Conservation (phyloP, 2,888 invertebrate genomes). For the Muscina levida region DNA sequence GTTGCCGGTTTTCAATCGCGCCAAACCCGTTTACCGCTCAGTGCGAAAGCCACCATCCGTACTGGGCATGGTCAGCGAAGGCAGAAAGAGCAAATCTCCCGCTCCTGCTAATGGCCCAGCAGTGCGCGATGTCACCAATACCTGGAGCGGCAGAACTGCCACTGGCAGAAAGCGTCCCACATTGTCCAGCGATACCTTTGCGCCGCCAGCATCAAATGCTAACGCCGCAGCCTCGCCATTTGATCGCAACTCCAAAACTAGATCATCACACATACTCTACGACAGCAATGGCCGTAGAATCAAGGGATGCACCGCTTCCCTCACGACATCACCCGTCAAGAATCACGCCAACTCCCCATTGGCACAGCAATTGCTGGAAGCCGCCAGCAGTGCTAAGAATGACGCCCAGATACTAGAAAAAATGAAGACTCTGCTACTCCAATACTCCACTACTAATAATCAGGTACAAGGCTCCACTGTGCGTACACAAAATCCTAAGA, state of each 20-base stretch:
- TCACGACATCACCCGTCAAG: conserved; percentile 81
- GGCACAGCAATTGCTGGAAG: conserved; percentile 86
- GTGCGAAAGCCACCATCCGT: conserved; percentile 78
- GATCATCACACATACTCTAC: conserved; percentile 79
- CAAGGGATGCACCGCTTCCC: conserved; percentile 76
- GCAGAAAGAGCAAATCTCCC: conserved; percentile 61
- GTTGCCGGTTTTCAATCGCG: conserved; percentile 74
- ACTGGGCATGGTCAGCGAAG: conserved; percentile 65
- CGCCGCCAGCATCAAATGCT: conserved; percentile 66
- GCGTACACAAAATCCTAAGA: conserved; percentile 63
- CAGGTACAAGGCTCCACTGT: conserved; percentile 67
- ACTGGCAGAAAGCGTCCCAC: conserved; percentile 80
- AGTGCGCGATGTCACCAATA: conserved; percentile 83
- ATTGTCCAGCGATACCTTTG: conserved; percentile 85
- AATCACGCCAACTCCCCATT: conserved; percentile 84
- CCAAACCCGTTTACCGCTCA: conserved; percentile 79
- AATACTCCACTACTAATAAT: conserved; percentile 80
- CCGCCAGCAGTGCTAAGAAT: conserved; percentile 86
- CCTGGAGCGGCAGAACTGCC: conserved; percentile 86
- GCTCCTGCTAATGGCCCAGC: conserved; percentile 57
- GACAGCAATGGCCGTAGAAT: conserved; percentile 81
- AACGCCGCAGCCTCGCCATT: conserved; percentile 75
- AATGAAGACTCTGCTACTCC: conserved; percentile 86
- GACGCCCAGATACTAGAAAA: conserved; percentile 87
- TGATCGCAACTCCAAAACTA: conserved; percentile 79